phyloP scores from a whole-genome alignment of 2,113 vertebrate species.

The Bujurquina vittata region DNA sequence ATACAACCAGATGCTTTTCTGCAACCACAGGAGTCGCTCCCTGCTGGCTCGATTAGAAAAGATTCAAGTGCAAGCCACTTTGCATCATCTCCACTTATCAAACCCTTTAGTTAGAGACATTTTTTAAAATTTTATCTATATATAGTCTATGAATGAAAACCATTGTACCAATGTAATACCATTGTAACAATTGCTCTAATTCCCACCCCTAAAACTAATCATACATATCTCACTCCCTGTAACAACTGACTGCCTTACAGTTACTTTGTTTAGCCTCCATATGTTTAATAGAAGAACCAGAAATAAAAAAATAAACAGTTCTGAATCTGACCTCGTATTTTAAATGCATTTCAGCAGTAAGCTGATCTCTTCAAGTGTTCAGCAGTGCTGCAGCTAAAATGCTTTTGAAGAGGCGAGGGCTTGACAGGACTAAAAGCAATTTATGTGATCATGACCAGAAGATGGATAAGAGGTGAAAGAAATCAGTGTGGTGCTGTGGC shows the following conservation, averaged over 20 bases:
- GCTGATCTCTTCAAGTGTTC: slow-evolving; percentile 1
- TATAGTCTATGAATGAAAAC: background rate
- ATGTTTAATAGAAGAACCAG: background rate
- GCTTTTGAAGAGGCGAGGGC: background rate
- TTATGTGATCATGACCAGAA: background rate
- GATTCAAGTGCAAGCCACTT: background rate
- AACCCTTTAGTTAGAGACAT: background rate
- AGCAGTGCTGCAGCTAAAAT: background rate
- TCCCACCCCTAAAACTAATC: background rate
- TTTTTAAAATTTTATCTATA: background rate
- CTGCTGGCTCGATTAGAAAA: background rate
- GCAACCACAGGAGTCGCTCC: background rate
- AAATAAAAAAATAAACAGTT: background rate
- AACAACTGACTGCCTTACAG: background rate
- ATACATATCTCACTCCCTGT: fast-evolving
- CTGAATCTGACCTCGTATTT: background rate
- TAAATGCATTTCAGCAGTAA: slow-evolving; percentile 1
- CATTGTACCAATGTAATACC: background rate
- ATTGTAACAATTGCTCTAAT: background rate
- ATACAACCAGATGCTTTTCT: background rate
- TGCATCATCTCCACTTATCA: background rate
- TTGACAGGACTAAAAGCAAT: background rate
- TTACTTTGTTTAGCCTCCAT: background rate
- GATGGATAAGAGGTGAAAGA: slow-evolving; percentile 14
- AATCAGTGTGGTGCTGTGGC: background rate